A percentile compares a stretch with the other conserved stretches of the same genome.
phyloP scores from a whole-genome alignment of 2,888 invertebrate genomes.

The Lobophora halterata region DNA sequence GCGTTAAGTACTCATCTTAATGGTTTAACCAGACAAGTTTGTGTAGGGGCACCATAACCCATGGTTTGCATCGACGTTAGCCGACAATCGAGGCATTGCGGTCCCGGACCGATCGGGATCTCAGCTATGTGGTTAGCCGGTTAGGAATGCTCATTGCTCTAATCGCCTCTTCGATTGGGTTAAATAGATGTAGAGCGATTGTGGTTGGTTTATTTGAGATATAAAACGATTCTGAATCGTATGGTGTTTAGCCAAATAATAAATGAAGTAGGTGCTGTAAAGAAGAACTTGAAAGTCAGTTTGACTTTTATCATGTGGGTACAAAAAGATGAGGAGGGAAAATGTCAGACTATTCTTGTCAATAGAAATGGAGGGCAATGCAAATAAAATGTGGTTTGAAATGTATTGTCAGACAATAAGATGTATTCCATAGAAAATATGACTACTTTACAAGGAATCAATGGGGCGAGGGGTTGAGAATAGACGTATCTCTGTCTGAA shows the following conservation, averaged over 20 bases:
- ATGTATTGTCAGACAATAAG: constrained; percentile 56
- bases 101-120: constrained; percentile 31
- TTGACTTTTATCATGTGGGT: background rate
- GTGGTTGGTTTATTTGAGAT: background rate
- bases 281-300: too few relatives aligned
- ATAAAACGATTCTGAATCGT: constrained; percentile 2
- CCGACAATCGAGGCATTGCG: constrained; percentile 41
- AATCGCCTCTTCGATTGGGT: constrained; percentile 8
- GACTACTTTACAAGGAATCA: constrained; percentile 49
- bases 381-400: constrained; percentile 18
- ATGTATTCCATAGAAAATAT: constrained; percentile 64
- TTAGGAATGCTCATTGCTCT: constrained; percentile 26
- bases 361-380: constrained; percentile 3
- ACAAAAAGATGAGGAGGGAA: constrained; percentile 1
- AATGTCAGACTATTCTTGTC: background rate
- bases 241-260: constrained; percentile 1
- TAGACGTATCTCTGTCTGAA: constrained; percentile 58
- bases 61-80: constrained; percentile 17
- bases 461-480: constrained; percentile 54
- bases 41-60: constrained; percentile 4
- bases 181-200: background rate
- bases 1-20: background rate
- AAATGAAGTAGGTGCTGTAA: too few relatives aligned
- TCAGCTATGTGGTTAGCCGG: constrained; percentile 33
- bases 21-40: background rate